A percentile compares a stretch with the other conserved stretches of the same genome.
These are phyloP conservation scores for Lasioglossum vierecki DNA, from an alignment of 2,888 invertebrate species.

Conservation along the genomic window DNA sequence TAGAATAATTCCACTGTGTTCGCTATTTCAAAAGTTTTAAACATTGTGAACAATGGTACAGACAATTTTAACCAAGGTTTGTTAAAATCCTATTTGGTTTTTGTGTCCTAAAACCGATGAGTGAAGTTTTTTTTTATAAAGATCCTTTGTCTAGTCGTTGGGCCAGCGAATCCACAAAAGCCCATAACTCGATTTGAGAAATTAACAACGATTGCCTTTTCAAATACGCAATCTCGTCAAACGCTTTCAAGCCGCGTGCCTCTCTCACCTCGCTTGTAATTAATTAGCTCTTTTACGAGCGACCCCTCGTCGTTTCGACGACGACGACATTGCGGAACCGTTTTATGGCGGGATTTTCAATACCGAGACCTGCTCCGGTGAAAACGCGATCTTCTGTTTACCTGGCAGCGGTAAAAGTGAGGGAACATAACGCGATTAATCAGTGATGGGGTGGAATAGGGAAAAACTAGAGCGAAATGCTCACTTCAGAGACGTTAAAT, in stretches of 20 bases:
- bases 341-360: constrained; percentile 4
- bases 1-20: no score
- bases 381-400: background rate
- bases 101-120: no score
- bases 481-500: background rate
- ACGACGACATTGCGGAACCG: background rate
- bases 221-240: background rate
- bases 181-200: background rate
- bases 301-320: background rate
- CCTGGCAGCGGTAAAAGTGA: background rate
- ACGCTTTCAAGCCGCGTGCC: background rate
- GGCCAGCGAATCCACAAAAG: background rate
- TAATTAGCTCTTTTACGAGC: constrained; percentile 13
- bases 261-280: background rate
- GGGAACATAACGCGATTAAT: background rate
- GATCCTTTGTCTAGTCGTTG: no score
- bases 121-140: no score
- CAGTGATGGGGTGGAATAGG: background rate
- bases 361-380: background rate
- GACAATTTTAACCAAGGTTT: no score
- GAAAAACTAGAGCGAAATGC: background rate
- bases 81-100: no score
- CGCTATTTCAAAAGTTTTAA: no score
- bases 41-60: no score
- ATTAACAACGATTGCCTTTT: background rate